Base-by-base conservation (phyloP, 2,888 invertebrate species). In the Drosophila melanosoma region DNA sequence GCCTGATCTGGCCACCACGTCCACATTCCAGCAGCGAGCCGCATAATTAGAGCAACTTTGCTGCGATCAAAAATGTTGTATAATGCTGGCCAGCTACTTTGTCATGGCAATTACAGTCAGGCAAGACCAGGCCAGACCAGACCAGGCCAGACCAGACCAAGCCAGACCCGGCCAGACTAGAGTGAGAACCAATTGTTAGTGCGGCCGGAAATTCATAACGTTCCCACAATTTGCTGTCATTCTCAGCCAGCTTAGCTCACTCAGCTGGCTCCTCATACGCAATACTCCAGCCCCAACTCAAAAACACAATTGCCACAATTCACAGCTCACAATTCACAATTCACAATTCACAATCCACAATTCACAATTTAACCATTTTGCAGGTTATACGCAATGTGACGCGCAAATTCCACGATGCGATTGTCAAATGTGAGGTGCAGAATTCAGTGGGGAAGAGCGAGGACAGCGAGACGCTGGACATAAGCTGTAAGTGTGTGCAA, bases 401-500 rank as follows among this genome's bases (percentile, higher is more conserved):
- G 35, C 95, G 98, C 74, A 95, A 96, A 84, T 96, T 96, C 91
- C 97, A 98, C 93, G 97, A 97, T 81, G 96, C 96, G 32, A 96
- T 96, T 63, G 96, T 99, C 74, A 97, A 97, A 91, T 99, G 99
- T 92, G 97, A 97, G 92, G 98, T 97, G 3, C 96, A 96, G 92
- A 99, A 99, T 92, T 95, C 96, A 17, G 97, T 99, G n/a, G 99
- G 98, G 17, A 97, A 97, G 91, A 97, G 97, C 83, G 96, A 97
- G 92, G 97, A 97, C 86, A 96, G 97, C 49, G 96, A 97, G 92
- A 96, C 96, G 0, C 94, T 99, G 83, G 97, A 97, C 93, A 96
- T 99, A 62, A 96, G 97, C 90, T 98, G 98, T 98, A 94, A 97
- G 98, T 96, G 36, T 23, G 17, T 3, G 1, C 17, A 17, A 45